Conservation (phyloP, 2,888 invertebrate species). For the Nephrotoma guestfalica region DNA sequence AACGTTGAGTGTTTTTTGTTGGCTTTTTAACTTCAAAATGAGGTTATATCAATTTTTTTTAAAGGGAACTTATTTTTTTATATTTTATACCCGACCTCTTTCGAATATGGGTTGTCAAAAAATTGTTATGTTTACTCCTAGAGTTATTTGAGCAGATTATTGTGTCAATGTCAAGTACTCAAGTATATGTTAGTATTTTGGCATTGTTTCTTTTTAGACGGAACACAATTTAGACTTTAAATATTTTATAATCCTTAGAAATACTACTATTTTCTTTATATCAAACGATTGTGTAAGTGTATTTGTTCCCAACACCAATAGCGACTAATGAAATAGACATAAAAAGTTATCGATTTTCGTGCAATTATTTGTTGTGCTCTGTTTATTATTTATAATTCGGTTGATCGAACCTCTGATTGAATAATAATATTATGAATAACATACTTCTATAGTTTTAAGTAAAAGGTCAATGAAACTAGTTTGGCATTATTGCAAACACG, state of each 20-base stretch:
- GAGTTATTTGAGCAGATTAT: background rate
- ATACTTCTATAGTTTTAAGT: background rate
- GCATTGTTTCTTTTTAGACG: background rate
- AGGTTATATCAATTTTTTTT: background rate
- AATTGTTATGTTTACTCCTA: background rate
- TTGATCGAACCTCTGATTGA: background rate
- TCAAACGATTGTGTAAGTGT: background rate
- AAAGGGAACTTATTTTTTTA: background rate
- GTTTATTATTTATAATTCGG: background rate
- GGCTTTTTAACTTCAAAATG: background rate
- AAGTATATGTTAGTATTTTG: background rate
- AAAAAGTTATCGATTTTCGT: background rate
- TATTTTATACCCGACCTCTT: background rate
- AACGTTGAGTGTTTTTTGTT: background rate
- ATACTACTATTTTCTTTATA: background rate
- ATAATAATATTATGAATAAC: background rate
- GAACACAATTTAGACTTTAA: background rate
- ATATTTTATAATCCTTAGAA: background rate
- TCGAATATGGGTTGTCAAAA: background rate
- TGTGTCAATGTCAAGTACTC: background rate
- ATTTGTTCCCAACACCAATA: background rate
- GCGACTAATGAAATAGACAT: background rate
- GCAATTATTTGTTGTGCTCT: background rate
- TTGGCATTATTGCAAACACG: background rate
- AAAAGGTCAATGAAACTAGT: background rate